Base-by-base conservation (phyloP, 1,140 invertebrate species). In the Ceratina japonica region DNA sequence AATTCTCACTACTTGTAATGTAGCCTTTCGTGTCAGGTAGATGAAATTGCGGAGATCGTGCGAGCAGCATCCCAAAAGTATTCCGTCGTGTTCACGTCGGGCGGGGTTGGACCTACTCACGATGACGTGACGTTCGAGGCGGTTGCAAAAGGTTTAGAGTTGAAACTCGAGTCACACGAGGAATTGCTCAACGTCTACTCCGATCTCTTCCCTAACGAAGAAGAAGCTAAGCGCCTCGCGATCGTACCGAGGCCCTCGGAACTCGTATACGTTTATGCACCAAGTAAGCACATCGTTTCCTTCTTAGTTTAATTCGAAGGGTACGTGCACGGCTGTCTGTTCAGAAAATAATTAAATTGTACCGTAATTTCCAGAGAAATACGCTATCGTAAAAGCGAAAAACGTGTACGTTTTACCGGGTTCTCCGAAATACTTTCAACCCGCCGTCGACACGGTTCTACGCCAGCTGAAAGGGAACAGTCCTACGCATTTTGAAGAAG, bases 61-160 rank as follows among this genome's bases (percentile, higher is more conserved):
- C 62, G 79, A 10, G 82, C 92, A 51, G 94, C 94, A 87, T 95
- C 95, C 3, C 87, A 91, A 51, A 78, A 79, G n/a, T 92, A 88
- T 82, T 79, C 90, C 31, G 65, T 93, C 88, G 95, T 97, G 27
- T 93, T 96, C 24, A 96, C 96, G 10, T 94, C 94, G 31, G 96
- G 96, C 44, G 96, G 96, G n/a, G 94, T 97, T 74, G 96, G 96
- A 5, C 95, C 96, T 12, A 96, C 96, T 12, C 96, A 97, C 86
- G 96, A 97, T 90, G 96, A 97, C 87, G 90, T 95, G 51, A 97
- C 96, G 22, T 96, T 96, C 89, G 93, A 94, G 90, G 95, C 93
- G 51, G 89, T 96, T 12, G 95, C 95, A 10, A 93, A 93, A 87
- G 95, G 95, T 22, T 95, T 96, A 86, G 88, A 90, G 72, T 91